Evolutionary conservation across 2,113 vertebrate species (phyloP).

Genomic region (Neotragus pygmaeus): DNA sequence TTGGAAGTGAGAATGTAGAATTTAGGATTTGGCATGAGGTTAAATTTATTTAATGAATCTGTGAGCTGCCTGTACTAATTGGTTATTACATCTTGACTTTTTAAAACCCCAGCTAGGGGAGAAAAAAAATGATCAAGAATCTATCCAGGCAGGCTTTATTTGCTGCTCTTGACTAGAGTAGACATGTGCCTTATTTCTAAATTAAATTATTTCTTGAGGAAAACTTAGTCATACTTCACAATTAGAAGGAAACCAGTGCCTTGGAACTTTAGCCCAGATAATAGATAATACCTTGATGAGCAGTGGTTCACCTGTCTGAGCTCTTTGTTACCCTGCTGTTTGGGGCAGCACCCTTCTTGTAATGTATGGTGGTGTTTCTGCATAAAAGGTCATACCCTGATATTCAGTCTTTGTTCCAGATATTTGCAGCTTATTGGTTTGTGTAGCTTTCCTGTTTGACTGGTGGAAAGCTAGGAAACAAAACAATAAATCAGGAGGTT

Average conservation of each 20-base stretch:
- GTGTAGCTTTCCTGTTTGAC: not conserved
- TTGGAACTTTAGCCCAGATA: not conserved
- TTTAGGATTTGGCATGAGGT: constrained; percentile 35
- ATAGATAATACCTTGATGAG: not conserved
- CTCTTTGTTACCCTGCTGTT: not conserved
- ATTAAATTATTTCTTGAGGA: constrained; percentile 25
- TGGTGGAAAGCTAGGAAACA: not conserved
- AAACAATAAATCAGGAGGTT: constrained; percentile 14
- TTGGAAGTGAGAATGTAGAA: constrained; percentile 25
- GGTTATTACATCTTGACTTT: constrained; percentile 26
- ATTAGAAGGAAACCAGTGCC: constrained; percentile 14
- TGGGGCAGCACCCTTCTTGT: not conserved
- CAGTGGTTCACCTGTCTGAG: not conserved
- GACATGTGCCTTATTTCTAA: constrained; percentile 31
- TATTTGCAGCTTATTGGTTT: not conserved
- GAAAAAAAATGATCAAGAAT: not conserved
- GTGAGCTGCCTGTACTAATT: constrained; percentile 11
- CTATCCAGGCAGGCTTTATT: not conserved
- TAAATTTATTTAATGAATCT: constrained; percentile 41
- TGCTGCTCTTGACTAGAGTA: not conserved
- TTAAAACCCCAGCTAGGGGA: not conserved
- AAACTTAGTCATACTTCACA: not conserved
- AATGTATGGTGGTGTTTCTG: not conserved
- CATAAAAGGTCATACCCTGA: constrained; percentile 19
- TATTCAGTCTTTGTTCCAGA: constrained; percentile 23